These are phyloP conservation scores for Mycalesis mineus DNA, from an alignment of 2,888 invertebrate genomes.

Conservation along the genomic window DNA sequence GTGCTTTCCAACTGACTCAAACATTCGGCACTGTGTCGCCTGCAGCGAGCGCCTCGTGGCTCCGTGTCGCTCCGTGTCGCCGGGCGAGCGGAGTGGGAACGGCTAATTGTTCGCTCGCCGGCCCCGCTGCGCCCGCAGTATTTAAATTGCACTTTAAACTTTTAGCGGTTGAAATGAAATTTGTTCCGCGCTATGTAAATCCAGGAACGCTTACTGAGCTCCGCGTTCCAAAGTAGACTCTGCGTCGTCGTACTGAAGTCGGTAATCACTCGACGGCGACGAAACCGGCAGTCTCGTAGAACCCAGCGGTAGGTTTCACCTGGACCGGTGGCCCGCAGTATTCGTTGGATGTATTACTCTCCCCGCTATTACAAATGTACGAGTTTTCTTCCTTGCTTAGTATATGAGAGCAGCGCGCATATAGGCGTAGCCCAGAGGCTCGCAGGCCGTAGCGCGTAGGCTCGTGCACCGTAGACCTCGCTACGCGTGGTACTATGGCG, in stretches of 20 bases:
- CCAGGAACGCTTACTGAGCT: slow-evolving; percentile 49
- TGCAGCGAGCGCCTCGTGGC: slow-evolving; percentile 29
- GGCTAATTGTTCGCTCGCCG: slow-evolving; percentile 40
- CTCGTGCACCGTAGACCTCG: too few species aligned
- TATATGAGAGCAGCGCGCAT: too few species aligned
- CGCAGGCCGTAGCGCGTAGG: too few species aligned
- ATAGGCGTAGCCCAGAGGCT: too few species aligned
- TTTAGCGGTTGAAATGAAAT: slow-evolving; percentile 67
- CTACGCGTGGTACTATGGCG: too few species aligned
- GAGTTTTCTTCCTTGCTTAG: too few species aligned
- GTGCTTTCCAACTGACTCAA: slow-evolving; percentile 38
- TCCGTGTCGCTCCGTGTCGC: slow-evolving; percentile 28
- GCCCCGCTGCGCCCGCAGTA: slow-evolving; percentile 43
- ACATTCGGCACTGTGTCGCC: slow-evolving; percentile 24
- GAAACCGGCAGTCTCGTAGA: neutral
- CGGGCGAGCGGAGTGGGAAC: slow-evolving; percentile 25
- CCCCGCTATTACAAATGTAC: too few species aligned
- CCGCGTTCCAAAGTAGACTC: slow-evolving; percentile 25
- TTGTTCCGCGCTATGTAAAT: slow-evolving; percentile 59
- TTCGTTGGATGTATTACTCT: slow-evolving; percentile 43
- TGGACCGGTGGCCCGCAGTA: slow-evolving; percentile 67
- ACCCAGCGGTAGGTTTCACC: slow-evolving; percentile 46
- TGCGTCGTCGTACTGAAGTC: slow-evolving; percentile 13
- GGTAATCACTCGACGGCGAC: too few species aligned
- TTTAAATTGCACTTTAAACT: slow-evolving; percentile 67